Conservation (phyloP, 1,140 invertebrate genomes). For the Trichonephila clavipes region DNA sequence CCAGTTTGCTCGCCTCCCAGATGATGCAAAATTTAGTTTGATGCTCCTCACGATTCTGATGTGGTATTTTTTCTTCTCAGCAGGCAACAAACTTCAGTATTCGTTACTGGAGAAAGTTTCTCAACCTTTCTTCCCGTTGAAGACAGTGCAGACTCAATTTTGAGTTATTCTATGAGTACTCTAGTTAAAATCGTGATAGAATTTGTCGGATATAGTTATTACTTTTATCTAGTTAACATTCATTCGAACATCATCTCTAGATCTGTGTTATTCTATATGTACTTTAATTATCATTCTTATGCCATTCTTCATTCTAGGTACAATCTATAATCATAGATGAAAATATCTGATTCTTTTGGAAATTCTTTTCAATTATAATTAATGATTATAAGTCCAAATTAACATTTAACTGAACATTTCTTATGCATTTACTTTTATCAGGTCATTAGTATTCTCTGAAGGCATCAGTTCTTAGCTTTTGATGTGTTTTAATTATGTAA, state of each 20-base stretch:
- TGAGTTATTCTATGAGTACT: background rate
- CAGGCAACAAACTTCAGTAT: slow-evolving; percentile 5
- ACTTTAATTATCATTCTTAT: background rate
- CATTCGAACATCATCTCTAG: too few relatives aligned
- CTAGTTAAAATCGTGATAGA: background rate
- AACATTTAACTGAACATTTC: too few relatives aligned
- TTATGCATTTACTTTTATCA: too few relatives aligned
- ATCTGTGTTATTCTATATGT: background rate
- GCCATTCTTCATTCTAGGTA: background rate
- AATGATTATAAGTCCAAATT: too few relatives aligned
- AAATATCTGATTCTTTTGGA: background rate
- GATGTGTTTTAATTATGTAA: too few relatives aligned
- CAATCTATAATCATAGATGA: too few relatives aligned
- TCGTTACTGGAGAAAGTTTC: background rate
- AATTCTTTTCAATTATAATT: too few relatives aligned
- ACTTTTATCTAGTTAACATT: background rate
- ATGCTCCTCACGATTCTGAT: slow-evolving; percentile 44
- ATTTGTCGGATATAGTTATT: background rate
- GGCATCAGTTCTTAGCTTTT: too few relatives aligned
- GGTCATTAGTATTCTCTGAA: too few relatives aligned
- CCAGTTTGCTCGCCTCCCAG: slow-evolving; percentile 3
- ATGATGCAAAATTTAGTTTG: slow-evolving; percentile 34
- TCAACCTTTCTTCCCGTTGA: background rate
- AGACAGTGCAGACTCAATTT: background rate
- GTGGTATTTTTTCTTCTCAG: slow-evolving; percentile 18